Percentiles rank a stretch among this genome's conserved stretches.
Conservation (phyloP, 2,113 vertebrate species). For the Capricornis sumatraensis region DNA sequence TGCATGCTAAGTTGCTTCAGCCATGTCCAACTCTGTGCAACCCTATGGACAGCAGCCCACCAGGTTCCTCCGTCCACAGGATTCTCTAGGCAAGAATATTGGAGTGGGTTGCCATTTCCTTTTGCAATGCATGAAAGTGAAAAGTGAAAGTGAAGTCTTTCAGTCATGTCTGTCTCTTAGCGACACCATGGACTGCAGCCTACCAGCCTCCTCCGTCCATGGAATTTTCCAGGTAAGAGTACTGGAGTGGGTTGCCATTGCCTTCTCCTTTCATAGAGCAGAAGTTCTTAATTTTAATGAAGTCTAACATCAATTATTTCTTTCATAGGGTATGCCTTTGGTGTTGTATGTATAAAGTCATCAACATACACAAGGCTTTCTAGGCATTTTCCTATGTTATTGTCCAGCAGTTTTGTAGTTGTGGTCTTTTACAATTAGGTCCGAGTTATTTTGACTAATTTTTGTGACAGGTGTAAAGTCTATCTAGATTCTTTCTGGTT, state of each 20-base stretch:
- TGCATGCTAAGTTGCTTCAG: no score
- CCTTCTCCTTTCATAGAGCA: neutral
- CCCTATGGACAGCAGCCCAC: no score
- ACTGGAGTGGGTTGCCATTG: neutral
- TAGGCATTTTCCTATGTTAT: neutral
- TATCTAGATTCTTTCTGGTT: neutral
- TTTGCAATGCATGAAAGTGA: neutral
- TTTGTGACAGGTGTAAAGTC: neutral
- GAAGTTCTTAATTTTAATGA: neutral
- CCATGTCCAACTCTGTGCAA: fast-evolving
- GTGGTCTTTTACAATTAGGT: neutral
- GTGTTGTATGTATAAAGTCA: neutral
- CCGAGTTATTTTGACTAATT: neutral
- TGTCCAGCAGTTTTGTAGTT: neutral
- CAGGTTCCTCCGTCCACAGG: no score
- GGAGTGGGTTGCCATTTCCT: neutral
- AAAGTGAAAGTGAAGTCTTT: neutral
- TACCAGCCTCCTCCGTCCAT: neutral
- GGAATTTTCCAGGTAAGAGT: neutral
- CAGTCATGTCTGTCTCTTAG: neutral
- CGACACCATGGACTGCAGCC: neutral
- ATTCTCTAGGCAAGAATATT: no score
- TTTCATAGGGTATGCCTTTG: neutral
- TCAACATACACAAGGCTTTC: neutral
- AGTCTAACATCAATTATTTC: neutral